These are phyloP conservation scores for Cheumatopsyche charites DNA, from an alignment of 1,140 invertebrate species.

Conservation along the genomic window DNA sequence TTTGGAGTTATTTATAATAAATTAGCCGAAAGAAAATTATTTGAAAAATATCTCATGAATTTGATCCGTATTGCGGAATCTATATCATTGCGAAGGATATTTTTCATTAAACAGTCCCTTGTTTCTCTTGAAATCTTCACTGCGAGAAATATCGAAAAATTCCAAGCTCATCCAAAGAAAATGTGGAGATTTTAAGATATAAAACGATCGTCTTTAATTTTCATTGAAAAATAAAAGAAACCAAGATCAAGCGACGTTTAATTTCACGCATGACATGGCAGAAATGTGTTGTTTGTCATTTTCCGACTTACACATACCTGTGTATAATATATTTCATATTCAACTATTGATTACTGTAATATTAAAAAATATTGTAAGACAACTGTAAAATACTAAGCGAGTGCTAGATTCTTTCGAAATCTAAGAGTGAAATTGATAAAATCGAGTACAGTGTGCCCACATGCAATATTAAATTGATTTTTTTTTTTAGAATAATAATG, in stretches of 20 bases:
- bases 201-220: slow-evolving; percentile 14
- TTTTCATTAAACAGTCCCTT: not conserved
- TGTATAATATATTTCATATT: too few relatives aligned
- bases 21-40: too few relatives aligned
- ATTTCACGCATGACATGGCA: slow-evolving; percentile 24
- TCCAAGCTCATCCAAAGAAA: not conserved
- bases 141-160: slow-evolving; percentile 11
- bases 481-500: slow-evolving; percentile 53
- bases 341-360: too few relatives aligned
- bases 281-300: not conserved
- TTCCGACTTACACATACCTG: not conserved
- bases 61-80: too few relatives aligned
- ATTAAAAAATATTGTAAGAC: too few relatives aligned
- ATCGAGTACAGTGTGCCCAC: too few relatives aligned
- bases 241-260: slow-evolving; percentile 10
- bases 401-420: too few relatives aligned
- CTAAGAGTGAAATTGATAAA: too few relatives aligned
- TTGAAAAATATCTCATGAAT: too few relatives aligned
- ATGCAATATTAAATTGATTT: slow-evolving; percentile 4
- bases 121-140: not conserved
- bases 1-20: too few relatives aligned
- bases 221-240: not conserved
- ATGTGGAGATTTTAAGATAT: not conserved
- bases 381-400: too few relatives aligned
- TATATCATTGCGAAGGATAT: too few relatives aligned